Evolutionary conservation across 2,113 vertebrate species (phyloP), one percentile per base, ranked within the genome.

Genomic region (Promerops cafer): DNA sequence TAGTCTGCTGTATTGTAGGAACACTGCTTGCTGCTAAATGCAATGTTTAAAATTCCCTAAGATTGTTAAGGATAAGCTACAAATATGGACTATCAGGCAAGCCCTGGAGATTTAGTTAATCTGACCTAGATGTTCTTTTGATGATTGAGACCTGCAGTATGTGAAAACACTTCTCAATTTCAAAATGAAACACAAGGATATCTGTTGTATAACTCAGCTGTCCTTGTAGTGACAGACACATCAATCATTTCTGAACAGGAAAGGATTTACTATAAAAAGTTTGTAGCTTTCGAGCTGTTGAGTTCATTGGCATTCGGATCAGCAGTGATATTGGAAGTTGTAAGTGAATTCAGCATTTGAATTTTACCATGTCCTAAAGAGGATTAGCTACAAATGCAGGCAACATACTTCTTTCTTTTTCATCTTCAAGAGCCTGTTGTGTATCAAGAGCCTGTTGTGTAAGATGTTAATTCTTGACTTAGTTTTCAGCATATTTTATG

Each of bases 81-180:
- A 96, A 97, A 97, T 97, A 90, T 96, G 94, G 96, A 98, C 97
- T 96, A 86, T 97, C 95, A 95, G 93, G 93, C 95, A 97, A 97
- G 96, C 96, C 85, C 93, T 94, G 94, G 98, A 98, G 98, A 98
- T 98, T 98, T 98, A 96, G 97, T 98, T 98, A 97, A 98, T 98
- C 98, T 98, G 98, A 99, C 98, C 98, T 98, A 98, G 97, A 98
- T 98, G 98, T 98, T 97, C 98, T 98, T 98, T 98, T 98, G 97
- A 98, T 98, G 97, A 98, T 98, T 98, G 97, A 98, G 97, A 97
- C 92, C 94, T 90, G 83, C 88, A 96, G 93, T 97, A 97, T 98
- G 93, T 97, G 97, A 97, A 98, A 98, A 98, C 93, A 96, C 94
- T 97, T 98, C 97, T 98, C 97, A 97, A 97, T 98, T 98, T 98